Conservation (phyloP, 2,113 vertebrate species). For the Prunella fulvescens region DNA sequence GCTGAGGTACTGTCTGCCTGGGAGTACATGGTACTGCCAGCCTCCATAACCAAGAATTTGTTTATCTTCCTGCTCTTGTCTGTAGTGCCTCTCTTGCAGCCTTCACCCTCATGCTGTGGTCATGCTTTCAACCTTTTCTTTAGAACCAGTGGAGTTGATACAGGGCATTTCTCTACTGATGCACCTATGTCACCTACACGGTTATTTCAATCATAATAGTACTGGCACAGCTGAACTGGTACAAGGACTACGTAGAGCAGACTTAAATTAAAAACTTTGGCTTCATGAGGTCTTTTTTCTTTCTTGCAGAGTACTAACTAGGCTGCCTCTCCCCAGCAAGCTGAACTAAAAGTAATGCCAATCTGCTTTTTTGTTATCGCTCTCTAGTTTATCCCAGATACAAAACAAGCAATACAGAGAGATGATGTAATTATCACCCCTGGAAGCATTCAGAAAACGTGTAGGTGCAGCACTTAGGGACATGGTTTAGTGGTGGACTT, state of each 20-base stretch:
- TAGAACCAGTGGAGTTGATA: neutral
- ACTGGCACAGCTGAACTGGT: neutral
- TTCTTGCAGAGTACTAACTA: neutral
- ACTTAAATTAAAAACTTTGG: neutral
- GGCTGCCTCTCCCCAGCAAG: neutral
- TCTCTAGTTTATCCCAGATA: neutral
- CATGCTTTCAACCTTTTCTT: neutral
- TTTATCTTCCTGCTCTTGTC: neutral
- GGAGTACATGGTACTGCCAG: neutral
- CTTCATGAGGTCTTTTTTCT: neutral
- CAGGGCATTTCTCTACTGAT: neutral
- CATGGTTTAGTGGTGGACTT: neutral
- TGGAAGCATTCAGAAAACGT: neutral
- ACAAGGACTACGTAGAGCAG: neutral
- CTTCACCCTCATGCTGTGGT: neutral
- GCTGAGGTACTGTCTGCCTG: neutral
- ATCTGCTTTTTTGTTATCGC: neutral
- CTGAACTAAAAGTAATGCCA: neutral
- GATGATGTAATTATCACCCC: neutral
- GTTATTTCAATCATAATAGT: neutral
- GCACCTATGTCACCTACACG: accelerated
- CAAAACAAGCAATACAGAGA: neutral
- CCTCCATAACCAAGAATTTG: neutral
- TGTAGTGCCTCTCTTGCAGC: neutral
- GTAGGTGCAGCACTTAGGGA: neutral